Conservation (phyloP, 2,797 vertebrate species). For the Thamnophis elegans region DNA sequence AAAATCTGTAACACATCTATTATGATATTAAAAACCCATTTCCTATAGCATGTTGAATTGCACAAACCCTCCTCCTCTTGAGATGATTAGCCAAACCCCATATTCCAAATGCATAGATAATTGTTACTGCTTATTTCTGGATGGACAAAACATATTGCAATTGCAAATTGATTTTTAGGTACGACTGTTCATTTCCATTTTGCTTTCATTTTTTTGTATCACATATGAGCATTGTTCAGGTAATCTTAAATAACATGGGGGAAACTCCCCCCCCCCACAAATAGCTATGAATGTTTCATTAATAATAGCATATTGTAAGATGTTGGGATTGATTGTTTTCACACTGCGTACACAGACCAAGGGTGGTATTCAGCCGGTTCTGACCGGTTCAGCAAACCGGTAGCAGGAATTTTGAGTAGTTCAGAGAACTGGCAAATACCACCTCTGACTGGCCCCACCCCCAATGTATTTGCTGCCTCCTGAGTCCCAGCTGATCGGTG, state of each 20-base stretch:
- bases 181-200: neutral
- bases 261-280: neutral
- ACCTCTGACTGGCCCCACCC: too few species aligned
- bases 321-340: neutral
- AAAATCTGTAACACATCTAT: slow-evolving; percentile 16
- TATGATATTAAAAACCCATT: slow-evolving; percentile 15
- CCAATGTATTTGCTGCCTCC: too few species aligned
- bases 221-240: neutral
- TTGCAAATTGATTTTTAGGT: neutral
- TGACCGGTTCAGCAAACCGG: too few species aligned
- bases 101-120: neutral
- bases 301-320: neutral
- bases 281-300: neutral
- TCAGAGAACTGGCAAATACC: too few species aligned
- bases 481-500: too few species aligned
- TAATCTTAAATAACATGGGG: neutral
- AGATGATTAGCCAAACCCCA: slow-evolving; percentile 8
- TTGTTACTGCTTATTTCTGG: neutral
- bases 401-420: too few species aligned
- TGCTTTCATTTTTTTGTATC: neutral
- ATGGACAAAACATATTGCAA: neutral
- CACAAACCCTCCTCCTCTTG: neutral
- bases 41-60: neutral
- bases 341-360: neutral
- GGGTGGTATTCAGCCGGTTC: too few species aligned